Percentiles rank a stretch among this genome's conserved stretches.
phyloP scores from a whole-genome alignment of 2,797 vertebrate species.

The Sardinella longiceps region DNA sequence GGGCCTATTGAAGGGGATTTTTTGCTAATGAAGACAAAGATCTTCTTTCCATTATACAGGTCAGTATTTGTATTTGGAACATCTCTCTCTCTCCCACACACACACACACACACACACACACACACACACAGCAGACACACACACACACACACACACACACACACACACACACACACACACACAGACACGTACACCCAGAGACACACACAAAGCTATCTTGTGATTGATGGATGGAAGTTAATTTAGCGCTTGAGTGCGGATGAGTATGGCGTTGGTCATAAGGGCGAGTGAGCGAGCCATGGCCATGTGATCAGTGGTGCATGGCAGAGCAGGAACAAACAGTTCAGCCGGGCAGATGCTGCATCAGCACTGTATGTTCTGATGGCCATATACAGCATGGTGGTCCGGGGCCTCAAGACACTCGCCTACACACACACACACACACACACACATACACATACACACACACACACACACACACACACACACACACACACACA shows the following conservation, averaged over 20 bases:
- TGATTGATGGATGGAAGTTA: constrained; percentile 17
- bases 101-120: constrained; percentile 17
- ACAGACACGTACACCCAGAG: background rate
- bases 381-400: background rate
- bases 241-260: background rate
- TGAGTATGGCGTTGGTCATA: background rate
- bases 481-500: background rate
- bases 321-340: constrained; percentile 1
- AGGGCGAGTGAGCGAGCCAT: background rate
- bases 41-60: background rate
- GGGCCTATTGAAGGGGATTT: background rate
- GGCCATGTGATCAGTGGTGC: background rate
- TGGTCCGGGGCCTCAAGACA: background rate
- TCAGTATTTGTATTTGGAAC: constrained; percentile 1
- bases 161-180: constrained; percentile 19
- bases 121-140: constrained; percentile 9
- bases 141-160: constrained; percentile 22
- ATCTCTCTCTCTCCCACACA: background rate
- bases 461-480: constrained; percentile 1
- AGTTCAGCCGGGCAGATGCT: background rate
- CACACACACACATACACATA: background rate
- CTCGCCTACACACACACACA: background rate
- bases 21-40: background rate
- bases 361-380: background rate
- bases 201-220: constrained; percentile 16